phyloP scores from a whole-genome alignment of 2,888 invertebrate genomes.

The Diplolepis rosae region DNA sequence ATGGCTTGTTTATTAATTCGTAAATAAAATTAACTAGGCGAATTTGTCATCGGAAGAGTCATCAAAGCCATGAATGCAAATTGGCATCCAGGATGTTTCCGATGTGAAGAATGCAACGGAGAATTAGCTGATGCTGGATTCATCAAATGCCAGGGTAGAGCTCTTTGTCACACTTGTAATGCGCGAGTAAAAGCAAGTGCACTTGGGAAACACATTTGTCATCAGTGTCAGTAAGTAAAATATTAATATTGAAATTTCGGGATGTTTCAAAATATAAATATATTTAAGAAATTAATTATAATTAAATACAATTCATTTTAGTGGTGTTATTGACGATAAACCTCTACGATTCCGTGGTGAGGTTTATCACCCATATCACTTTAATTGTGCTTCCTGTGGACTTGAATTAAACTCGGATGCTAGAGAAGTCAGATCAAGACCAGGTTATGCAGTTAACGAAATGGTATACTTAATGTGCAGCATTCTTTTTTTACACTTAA shows the following conservation, averaged over 20 bases:
- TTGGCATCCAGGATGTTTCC: constrained; percentile 99
- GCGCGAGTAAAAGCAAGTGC: constrained; percentile 96
- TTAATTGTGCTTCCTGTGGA: constrained; percentile 95
- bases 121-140: constrained; percentile 98
- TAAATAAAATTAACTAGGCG: constrained; percentile 76
- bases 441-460: constrained; percentile 92
- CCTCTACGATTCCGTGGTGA: constrained; percentile 95
- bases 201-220: constrained; percentile 96
- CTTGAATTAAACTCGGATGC: constrained; percentile 96
- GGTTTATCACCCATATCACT: constrained; percentile 99
- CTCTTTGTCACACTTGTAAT: constrained; percentile 97
- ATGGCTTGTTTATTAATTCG: neutral
- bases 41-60: constrained; percentile 98
- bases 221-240: constrained; percentile 96
- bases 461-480: constrained; percentile 76
- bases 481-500: constrained; percentile 10
- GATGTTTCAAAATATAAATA: constrained; percentile 10
- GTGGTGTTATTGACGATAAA: constrained; percentile 92
- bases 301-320: constrained; percentile 70
- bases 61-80: constrained; percentile 99
- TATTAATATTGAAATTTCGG: constrained; percentile 29
- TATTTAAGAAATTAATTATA: neutral
- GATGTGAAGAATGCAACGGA: constrained; percentile 93
- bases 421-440: constrained; percentile 93
- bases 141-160: constrained; percentile 89